Evolutionary conservation across 2,888 invertebrate genomes (phyloP), one percentile per base, ranked within the genome.

Genomic region (Caprella mutica): DNA sequence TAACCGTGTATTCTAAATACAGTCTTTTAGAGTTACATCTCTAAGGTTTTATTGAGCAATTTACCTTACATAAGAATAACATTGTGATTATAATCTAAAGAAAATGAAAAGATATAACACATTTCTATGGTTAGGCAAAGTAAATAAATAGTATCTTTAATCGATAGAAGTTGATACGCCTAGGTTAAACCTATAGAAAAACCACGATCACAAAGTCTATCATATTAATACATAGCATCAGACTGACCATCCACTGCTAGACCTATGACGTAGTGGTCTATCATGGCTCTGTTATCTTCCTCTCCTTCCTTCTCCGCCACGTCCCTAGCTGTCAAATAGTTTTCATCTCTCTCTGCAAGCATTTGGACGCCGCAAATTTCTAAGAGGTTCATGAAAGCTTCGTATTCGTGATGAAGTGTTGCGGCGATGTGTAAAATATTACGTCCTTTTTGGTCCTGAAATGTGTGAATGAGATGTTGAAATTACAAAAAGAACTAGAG

Each of bases 341-440:
- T 72, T 68, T 86, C 86, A 72, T 92, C 90, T 52, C 90, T 77
- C 70, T 82, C 86, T 1, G 84, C 86, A 50, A 90, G 77, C 71
- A 85, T 88, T 24, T 85, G 80, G 27, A 51, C 40, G 66, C 84
- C 82, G 0, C 85, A 82, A 70, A 90, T 89, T 69, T 83, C 80
- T 5, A 91, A 78, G 21, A 91, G 76, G 68, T 87, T 84, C 69
- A 84, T 82, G 35, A 91, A 75, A 0, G 85, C 85, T 65, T 86
- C 85, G 51, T 84, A 80, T 0, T 86, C 82, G 70, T 90, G 90
- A 0, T 84, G 80, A 46, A 88, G 80, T 0, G 86, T 84, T 1
- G 87, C 85, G 1, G 90, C 89, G 72, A 88, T 89, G 72, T 92
- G 91, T 33, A 91, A 73, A 79, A 89, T 84, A 61, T 86, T 88